Base-by-base conservation (phyloP, 2,888 invertebrate species). In the Campoplex nolae region DNA sequence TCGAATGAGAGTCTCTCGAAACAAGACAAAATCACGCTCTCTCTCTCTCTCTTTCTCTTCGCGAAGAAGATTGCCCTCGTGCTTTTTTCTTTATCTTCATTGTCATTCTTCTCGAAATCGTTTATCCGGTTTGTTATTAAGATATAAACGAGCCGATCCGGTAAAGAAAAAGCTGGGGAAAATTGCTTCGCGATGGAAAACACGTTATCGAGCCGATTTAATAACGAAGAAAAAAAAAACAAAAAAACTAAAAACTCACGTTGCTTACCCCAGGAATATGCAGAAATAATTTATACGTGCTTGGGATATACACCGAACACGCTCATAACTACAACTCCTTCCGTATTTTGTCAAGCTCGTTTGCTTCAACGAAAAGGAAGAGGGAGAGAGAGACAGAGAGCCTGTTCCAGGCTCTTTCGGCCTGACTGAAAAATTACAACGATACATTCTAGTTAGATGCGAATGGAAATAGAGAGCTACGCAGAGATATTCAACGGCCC, bases 361-460 rank as follows among this genome's bases (percentile, higher is more conserved):
- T 93, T 93, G 90, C 92, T 81, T 84, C 51, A 38, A 23, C 32
- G 35, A 32, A 28, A 23, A 62, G 28, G 58, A 42, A 74, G 73
- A 54, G 54, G 51, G 35, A 54, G n/a, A 73, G 7, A 75, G 48
- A 74, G 80, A 71, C 67, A 83, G 23, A 35, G 2, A 42, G 16
- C n/a, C 42, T 76, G 28, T 76, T 84, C 71, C 83, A 81, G 73
- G 87, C 88, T 88, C 84, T 90, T 90, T 89, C 88, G 88, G 86
- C 79, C 65, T 32, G 48, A 54, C 82, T 93, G 92, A 93, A 93
- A 93, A 92, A 94, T 94, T 84, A 90, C 84, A 82, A 89, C 91
- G 91, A 93, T 94, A 89, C 92, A 93, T 94, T 94, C 93, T 94
- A 93, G 93, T 94, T 94, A 94, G 91, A 90, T 87, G 85, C 88